Evolutionary conservation across 2,888 invertebrate species (phyloP).

Genomic region (Caenorhabditis afra): DNA sequence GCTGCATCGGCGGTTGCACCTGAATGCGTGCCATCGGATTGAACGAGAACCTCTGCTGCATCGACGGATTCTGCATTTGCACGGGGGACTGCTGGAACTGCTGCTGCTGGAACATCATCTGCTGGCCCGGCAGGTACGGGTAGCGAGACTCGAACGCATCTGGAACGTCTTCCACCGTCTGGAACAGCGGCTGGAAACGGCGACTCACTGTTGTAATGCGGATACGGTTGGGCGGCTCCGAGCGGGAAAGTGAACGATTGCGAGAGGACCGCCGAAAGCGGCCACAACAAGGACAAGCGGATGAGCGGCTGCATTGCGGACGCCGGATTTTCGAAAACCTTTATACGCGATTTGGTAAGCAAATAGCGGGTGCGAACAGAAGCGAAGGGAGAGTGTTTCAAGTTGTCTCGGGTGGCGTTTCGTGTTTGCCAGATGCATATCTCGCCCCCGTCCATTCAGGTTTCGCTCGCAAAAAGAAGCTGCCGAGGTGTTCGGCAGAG

Average conservation of each 20-base stretch:
- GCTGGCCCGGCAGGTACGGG: conserved; percentile 35
- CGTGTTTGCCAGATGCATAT: conserved; percentile 51
- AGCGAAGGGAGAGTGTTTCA: conserved; percentile 23
- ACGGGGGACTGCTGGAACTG: too few species aligned
- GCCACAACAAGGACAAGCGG: too few species aligned
- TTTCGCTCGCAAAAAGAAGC: conserved; percentile 44
- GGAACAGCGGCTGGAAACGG: background rate
- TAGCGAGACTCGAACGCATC: conserved; percentile 38
- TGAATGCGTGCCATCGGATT: conserved; percentile 48
- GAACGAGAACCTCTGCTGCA: conserved; percentile 33
- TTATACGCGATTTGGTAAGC: conserved; percentile 47
- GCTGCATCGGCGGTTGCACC: conserved; percentile 40
- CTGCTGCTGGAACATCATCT: conserved; percentile 1
- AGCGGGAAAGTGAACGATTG: conserved; percentile 52
- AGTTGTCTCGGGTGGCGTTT: conserved; percentile 45
- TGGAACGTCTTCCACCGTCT: background rate
- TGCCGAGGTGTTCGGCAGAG: conserved; percentile 16
- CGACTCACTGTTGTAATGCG: conserved; percentile 43
- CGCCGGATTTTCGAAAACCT: conserved; percentile 15
- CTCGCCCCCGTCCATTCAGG: conserved; percentile 44
- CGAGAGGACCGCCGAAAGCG: conserved; percentile 1
- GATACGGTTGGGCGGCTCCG: conserved; percentile 39
- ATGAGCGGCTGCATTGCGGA: conserved; percentile 26
- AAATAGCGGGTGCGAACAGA: conserved; percentile 33
- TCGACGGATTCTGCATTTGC: conserved; percentile 14